Conservation (phyloP, 2,797 vertebrate species). For the Percopsis omiscomaycus region DNA sequence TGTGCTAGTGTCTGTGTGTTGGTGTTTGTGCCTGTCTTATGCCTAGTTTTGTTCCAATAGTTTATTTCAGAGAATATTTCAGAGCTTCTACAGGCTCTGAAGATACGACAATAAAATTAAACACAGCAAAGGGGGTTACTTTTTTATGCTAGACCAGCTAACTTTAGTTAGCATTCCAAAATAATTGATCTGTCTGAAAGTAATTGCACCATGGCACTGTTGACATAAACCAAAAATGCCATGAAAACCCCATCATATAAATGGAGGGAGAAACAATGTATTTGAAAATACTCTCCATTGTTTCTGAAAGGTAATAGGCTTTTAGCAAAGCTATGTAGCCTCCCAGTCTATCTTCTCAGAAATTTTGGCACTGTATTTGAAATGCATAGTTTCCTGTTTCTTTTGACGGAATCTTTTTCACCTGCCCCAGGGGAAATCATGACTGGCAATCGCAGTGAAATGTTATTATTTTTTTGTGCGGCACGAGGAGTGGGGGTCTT, state of each 20-base stretch:
- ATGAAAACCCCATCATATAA: constrained; percentile 55
- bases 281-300: constrained; percentile 49
- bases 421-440: constrained; percentile 70
- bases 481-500: constrained; percentile 27
- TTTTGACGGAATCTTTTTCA: constrained; percentile 72
- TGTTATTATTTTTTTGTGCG: constrained; percentile 27
- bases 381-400: constrained; percentile 77
- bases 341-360: constrained; percentile 52
- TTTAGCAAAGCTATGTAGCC: constrained; percentile 56
- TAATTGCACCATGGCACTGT: constrained; percentile 26
- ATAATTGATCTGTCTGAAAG: constrained; percentile 19
- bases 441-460: constrained; percentile 58
- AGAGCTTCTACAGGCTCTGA: too few species aligned
- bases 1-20: constrained; percentile 25
- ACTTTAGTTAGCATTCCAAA: constrained; percentile 17
- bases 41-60: neutral
- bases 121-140: neutral
- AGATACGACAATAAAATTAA: too few species aligned
- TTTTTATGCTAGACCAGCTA: constrained; percentile 30
- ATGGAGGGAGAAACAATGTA: constrained; percentile 54
- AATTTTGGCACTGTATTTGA: constrained; percentile 72
- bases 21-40: constrained; percentile 3
- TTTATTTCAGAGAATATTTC: too few species aligned
- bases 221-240: constrained; percentile 36
- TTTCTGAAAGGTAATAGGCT: constrained; percentile 64